Evolutionary conservation across 2,888 invertebrate species (phyloP).

Genomic region (Dugesia japonica): DNA sequence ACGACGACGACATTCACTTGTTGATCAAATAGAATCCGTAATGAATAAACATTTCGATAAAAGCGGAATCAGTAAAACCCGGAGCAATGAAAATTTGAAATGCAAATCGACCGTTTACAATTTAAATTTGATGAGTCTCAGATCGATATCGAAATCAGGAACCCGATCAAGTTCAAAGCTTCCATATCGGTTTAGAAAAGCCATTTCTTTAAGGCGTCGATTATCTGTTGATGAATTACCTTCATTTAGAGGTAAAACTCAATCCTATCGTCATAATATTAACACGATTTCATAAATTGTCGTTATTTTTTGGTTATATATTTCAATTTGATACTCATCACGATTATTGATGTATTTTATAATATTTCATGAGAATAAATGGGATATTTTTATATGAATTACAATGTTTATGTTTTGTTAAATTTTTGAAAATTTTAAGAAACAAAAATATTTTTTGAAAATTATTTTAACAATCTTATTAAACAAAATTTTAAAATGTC

Average conservation of each 20-base stretch:
- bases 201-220: background rate
- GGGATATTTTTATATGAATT: too few relatives aligned
- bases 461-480: too few relatives aligned
- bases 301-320: background rate
- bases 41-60: conserved; percentile 15
- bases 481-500: too few relatives aligned
- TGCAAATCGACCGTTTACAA: background rate
- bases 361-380: too few relatives aligned
- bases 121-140: background rate
- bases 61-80: background rate
- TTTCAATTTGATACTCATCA: too few relatives aligned
- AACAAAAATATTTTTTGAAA: too few relatives aligned
- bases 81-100: conserved; percentile 11
- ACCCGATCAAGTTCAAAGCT: background rate
- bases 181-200: background rate
- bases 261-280: background rate
- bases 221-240: background rate
- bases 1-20: conserved; percentile 12
- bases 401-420: too few relatives aligned
- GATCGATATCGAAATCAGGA: background rate
- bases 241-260: background rate
- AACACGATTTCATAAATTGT: background rate
- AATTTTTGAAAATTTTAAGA: too few relatives aligned
- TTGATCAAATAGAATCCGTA: conserved; percentile 1
- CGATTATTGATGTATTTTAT: too few relatives aligned